phyloP scores from a whole-genome alignment of 2,797 vertebrate species.

The Clarias pachynema region DNA sequence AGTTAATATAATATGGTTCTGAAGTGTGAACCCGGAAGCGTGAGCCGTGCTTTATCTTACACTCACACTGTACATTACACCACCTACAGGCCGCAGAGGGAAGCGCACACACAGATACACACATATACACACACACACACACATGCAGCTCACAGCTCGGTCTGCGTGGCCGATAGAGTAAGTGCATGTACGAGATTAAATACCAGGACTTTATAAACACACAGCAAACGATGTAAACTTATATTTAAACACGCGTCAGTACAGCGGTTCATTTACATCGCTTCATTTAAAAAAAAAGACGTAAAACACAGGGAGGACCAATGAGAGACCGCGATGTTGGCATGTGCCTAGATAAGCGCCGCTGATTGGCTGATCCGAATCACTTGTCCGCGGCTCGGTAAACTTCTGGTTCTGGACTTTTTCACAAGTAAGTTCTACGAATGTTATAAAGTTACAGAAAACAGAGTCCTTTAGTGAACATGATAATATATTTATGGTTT shows the following conservation, averaged over 20 bases:
- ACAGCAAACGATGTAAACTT: not conserved
- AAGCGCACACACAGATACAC: not conserved
- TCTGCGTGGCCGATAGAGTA: not conserved
- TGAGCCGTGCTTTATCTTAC: not conserved
- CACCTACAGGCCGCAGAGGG: constrained; percentile 16
- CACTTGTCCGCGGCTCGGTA: no score
- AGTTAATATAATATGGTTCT: no score
- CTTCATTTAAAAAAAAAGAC: no score
- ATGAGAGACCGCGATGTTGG: not conserved
- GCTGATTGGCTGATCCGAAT: constrained; percentile 12
- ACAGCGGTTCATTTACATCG: not conserved
- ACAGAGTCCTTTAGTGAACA: not conserved
- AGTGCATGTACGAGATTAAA: not conserved
- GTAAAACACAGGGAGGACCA: constrained; percentile 6
- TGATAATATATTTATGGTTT: not conserved
- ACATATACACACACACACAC: not conserved
- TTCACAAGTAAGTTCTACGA: not conserved
- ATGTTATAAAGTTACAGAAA: not conserved
- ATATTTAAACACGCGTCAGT: not conserved
- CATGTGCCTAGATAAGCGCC: not conserved
- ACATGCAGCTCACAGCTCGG: not conserved
- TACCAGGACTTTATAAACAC: not conserved
- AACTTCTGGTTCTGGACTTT: not conserved
- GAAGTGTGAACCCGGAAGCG: not conserved
- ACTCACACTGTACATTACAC: not conserved